Evolutionary conservation across 2,888 invertebrate genomes (phyloP).

Genomic region (Pogonocherus hispidulus): DNA sequence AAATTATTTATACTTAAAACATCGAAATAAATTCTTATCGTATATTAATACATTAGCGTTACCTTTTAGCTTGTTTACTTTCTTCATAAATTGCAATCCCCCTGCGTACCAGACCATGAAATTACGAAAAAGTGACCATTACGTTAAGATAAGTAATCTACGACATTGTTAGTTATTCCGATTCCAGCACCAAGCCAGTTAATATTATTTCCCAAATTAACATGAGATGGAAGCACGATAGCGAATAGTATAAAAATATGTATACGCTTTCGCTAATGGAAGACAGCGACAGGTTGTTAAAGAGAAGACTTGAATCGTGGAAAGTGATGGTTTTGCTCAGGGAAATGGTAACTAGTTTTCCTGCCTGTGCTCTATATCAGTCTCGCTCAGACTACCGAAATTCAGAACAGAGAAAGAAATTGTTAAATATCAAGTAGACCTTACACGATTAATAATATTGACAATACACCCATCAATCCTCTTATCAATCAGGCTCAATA

Average conservation of each 20-base stretch:
- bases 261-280: no score
- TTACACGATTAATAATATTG: no score
- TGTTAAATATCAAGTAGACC: no score
- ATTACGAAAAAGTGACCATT: constrained; percentile 19
- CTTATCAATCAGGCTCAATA: no score
- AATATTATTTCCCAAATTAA: neutral
- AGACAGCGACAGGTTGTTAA: no score
- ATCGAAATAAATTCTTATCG: constrained; percentile 3
- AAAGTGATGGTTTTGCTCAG: no score
- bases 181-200: neutral
- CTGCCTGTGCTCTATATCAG: no score
- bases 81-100: constrained; percentile 4
- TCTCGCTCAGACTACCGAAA: no score
- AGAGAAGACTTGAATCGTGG: no score
- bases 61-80: constrained; percentile 22
- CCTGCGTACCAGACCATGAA: constrained; percentile 14
- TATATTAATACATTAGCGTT: constrained; percentile 22
- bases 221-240: neutral
- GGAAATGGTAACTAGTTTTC: no score
- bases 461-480: no score
- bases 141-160: constrained; percentile 19
- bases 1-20: neutral
- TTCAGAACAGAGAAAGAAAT: no score
- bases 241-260: neutral
- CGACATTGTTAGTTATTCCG: constrained; percentile 1